A percentile compares a stretch with the other conserved stretches of the same genome.
Evolutionary conservation across 2,888 invertebrate species (phyloP).

Genomic region (Lacanobia oleracea): DNA sequence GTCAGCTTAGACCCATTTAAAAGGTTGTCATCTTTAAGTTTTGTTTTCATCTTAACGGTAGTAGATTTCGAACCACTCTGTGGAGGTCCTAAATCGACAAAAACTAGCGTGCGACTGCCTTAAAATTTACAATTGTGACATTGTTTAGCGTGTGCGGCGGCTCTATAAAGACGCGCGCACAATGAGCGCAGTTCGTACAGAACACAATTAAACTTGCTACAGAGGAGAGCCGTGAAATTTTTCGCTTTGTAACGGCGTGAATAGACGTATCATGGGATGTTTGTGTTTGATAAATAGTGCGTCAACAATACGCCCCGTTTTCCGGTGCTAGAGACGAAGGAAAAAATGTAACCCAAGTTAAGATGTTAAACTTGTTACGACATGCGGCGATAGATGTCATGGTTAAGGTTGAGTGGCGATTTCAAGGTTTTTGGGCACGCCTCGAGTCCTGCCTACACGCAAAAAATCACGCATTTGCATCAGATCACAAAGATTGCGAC

Average conservation of each 20-base stretch:
- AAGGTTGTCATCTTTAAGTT: slow-evolving; percentile 72
- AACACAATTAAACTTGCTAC: slow-evolving; percentile 81
- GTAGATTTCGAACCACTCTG: slow-evolving; percentile 75
- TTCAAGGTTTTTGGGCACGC: slow-evolving; percentile 63
- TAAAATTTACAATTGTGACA: slow-evolving; percentile 79
- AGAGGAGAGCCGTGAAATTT: slow-evolving; percentile 86
- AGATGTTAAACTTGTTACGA: slow-evolving; percentile 68
- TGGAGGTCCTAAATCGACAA: slow-evolving; percentile 81
- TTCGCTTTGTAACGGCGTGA: slow-evolving; percentile 77
- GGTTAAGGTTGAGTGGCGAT: slow-evolving; percentile 68
- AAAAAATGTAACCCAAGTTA: slow-evolving; percentile 61
- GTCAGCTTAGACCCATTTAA: slow-evolving; percentile 75
- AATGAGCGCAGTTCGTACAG: slow-evolving; percentile 75
- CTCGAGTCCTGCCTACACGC: background rate
- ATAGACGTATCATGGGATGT: slow-evolving; percentile 85
- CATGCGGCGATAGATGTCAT: slow-evolving; percentile 63
- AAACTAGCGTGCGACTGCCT: slow-evolving; percentile 81
- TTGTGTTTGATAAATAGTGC: slow-evolving; percentile 84
- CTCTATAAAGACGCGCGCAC: slow-evolving; percentile 77
- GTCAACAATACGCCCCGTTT: slow-evolving; percentile 86
- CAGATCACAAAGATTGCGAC: slow-evolving; percentile 9
- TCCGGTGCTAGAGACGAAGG: slow-evolving; percentile 68
- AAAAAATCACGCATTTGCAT: slow-evolving; percentile 23
- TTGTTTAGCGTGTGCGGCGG: slow-evolving; percentile 76
- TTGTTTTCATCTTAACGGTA: slow-evolving; percentile 88